phyloP scores from a whole-genome alignment of 2,113 vertebrate genomes.

The Carassius auratus region DNA sequence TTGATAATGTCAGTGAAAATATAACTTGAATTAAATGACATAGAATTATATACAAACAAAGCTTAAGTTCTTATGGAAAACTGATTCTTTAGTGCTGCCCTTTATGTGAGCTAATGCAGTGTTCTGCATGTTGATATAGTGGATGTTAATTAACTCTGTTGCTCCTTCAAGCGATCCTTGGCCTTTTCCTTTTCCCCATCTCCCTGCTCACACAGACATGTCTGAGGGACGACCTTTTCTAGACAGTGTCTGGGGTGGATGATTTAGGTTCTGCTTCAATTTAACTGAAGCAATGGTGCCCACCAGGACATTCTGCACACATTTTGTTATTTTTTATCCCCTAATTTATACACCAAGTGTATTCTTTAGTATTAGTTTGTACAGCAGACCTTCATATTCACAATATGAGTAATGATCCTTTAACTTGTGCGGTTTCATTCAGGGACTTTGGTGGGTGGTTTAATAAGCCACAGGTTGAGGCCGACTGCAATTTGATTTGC shows the following conservation, averaged over 20 bases:
- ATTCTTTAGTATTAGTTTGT: neutral
- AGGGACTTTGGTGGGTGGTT: neutral
- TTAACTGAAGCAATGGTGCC: neutral
- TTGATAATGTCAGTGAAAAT: neutral
- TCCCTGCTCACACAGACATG: neutral
- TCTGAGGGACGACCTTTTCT: conserved; percentile 11
- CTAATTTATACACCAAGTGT: neutral
- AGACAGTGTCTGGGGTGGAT: neutral
- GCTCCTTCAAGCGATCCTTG: conserved; percentile 17
- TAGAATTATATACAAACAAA: neutral
- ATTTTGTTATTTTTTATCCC: neutral
- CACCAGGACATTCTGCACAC: conserved; percentile 7
- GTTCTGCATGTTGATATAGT: neutral
- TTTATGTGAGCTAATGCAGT: conserved; percentile 6
- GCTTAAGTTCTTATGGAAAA: neutral
- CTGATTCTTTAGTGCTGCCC: neutral
- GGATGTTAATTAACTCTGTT: conserved; percentile 23
- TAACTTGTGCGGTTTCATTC: neutral
- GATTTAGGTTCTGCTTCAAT: neutral
- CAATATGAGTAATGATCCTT: neutral
- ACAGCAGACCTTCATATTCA: conserved; percentile 7
- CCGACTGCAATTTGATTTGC: neutral
- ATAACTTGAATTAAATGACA: neutral
- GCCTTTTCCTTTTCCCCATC: neutral
- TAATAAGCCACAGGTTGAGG: neutral